Evolutionary conservation across 92 coral and sea anemone species (phyloP), one percentile per base, ranked within the genome.

Genomic region (Parazoanthus atlanticus): DNA sequence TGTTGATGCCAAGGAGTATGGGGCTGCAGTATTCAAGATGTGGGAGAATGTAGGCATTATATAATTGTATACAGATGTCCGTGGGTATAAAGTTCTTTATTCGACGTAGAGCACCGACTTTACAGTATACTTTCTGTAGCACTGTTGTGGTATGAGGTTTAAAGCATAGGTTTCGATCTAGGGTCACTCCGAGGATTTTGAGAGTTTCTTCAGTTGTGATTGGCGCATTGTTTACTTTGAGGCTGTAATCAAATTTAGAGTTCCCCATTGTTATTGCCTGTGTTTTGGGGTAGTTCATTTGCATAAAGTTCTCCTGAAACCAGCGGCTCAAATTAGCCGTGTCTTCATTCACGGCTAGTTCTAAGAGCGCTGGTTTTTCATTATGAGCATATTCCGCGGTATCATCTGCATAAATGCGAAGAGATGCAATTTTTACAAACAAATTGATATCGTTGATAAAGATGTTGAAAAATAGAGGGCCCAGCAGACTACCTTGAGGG

Each of bases 401-500:
- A 78, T 79, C 58, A 77, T 49, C 58, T 77, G 23, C 81, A 32
- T 86, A 86, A 46, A 86, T 69, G 31, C 89, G 56, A 21, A 86
- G 74, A 30, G 84, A 75, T 9, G 89, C n/a, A 28, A 7, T 75
- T 21, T 41, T 77, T 26, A 46, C 81, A 21, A 56, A 81, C 33
- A 81, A 1, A 36, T 81, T 72, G 33, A 81, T 49, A 15, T 40
- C 81, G 28, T 38, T 49, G 3, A 80, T 52, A 78, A 80, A 86
- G 73, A 92, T 86, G 71, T 89, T 92, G 74, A 89, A 92, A 3
- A 86, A 76, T 74, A 66, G 67, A 19, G 85, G 88, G 82, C 88
- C 90, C 75, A 89, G 82, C 47, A 92, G 69, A 79, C 92, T 92
- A 26, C 94, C 86, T 70, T 86, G 86, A 66, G 92, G 86, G 71